Percentiles rank a stretch among this genome's conserved stretches.
Conservation (phyloP, 2,888 invertebrate genomes). For the Branchipolynoe longqiensis region DNA sequence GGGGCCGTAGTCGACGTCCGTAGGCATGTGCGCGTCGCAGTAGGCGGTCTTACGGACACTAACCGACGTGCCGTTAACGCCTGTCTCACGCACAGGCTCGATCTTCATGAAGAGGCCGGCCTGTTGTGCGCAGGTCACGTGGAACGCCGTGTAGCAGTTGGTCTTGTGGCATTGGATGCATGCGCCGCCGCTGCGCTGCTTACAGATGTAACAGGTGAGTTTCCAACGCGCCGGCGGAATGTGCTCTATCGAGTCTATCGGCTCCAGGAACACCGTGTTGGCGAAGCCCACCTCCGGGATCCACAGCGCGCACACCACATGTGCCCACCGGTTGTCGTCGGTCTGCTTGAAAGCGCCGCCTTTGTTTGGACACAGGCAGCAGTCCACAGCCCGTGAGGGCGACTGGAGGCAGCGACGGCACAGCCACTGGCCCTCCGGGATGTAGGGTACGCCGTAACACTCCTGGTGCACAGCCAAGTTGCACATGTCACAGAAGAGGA, state of each 20-base stretch:
- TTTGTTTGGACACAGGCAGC: constrained; percentile 98
- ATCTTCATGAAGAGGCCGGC: constrained; percentile 92
- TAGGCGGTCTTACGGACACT: constrained; percentile 94
- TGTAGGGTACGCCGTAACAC: constrained; percentile 98
- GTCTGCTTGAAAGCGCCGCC: constrained; percentile 99
- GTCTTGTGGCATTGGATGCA: constrained; percentile 99
- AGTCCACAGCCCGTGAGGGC: constrained; percentile 95
- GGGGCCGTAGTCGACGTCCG: constrained; percentile 81
- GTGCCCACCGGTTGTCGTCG: constrained; percentile 97
- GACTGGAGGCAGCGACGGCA: constrained; percentile 97
- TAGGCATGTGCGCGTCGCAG: constrained; percentile 95
- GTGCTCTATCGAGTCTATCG: constrained; percentile 97
- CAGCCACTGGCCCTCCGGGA: constrained; percentile 98
- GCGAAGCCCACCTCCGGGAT: constrained; percentile 96
- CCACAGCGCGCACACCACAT: constrained; percentile 99
- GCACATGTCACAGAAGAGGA: constrained; percentile 99
- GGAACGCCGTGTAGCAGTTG: constrained; percentile 98
- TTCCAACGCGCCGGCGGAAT: constrained; percentile 98
- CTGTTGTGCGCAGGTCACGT: constrained; percentile 98
- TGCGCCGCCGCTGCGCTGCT: constrained; percentile 88
- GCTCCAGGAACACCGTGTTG: constrained; percentile 97
- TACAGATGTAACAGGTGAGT: constrained; percentile 98
- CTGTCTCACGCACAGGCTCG: constrained; percentile 87
- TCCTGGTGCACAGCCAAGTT: constrained; percentile 99
- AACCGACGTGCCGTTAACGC: constrained; percentile 67